Conservation (phyloP, 2,113 vertebrate genomes). For the Lathamus discolor region DNA sequence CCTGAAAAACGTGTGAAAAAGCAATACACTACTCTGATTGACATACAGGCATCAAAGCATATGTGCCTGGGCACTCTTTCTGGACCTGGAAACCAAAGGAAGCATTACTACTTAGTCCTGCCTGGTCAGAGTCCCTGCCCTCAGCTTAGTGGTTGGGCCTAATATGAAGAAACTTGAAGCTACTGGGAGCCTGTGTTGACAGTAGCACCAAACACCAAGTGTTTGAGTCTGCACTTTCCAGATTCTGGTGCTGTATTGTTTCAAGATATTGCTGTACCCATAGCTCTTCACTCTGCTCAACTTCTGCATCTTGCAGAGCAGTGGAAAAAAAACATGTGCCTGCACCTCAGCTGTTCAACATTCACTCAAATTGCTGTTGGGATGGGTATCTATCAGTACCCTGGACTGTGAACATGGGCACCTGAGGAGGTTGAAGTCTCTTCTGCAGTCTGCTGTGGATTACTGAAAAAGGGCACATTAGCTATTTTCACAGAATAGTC, state of each 20-base stretch:
- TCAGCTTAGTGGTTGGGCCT: not conserved
- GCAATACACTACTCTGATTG: not conserved
- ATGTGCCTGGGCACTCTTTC: not conserved
- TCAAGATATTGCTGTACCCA: not conserved
- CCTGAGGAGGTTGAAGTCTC: not conserved
- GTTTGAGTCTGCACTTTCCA: not conserved
- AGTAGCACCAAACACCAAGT: not conserved
- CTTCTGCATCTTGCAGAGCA: not conserved
- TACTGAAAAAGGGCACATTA: not conserved
- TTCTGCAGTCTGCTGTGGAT: not conserved
- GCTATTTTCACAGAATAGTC: not conserved
- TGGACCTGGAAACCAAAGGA: not conserved
- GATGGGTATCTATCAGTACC: not conserved
- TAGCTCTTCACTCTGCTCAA: not conserved
- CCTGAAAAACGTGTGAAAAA: not conserved
- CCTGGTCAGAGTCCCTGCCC: not conserved
- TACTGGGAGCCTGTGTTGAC: not conserved
- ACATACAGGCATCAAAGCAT: not conserved
- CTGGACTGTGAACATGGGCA: not conserved
- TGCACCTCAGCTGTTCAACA: not conserved
- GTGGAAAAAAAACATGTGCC: not conserved
- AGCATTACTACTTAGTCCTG: not conserved
- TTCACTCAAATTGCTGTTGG: not conserved
- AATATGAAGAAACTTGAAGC: not conserved
- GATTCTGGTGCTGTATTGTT: not conserved